phyloP scores from a whole-genome alignment of 2,888 invertebrate species.

The Sthenelais limicola region DNA sequence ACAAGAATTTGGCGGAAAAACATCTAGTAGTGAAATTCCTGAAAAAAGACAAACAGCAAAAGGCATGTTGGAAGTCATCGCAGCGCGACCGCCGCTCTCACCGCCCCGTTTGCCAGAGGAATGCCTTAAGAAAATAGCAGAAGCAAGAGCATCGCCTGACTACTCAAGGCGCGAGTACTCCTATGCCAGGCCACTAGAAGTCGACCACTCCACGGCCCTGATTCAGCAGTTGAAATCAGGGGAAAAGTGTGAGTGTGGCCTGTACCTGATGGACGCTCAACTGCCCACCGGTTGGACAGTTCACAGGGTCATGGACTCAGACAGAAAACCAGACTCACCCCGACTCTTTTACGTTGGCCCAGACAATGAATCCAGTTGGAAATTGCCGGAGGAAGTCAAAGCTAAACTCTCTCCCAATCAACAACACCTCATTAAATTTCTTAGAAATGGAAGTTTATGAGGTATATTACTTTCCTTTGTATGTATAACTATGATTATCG shows the following conservation, averaged over 20 bases:
- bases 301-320: conserved; percentile 16
- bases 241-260: conserved; percentile 38
- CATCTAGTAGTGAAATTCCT: background rate
- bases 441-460: too few relatives aligned
- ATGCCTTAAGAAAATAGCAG: background rate
- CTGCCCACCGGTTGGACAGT: conserved; percentile 30
- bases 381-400: conserved; percentile 7
- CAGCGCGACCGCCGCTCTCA: background rate
- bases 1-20: background rate
- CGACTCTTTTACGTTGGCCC: conserved; percentile 36
- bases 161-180: background rate
- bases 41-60: background rate
- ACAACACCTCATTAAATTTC: background rate
- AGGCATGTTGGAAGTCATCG: background rate
- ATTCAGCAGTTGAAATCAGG: background rate
- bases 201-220: background rate
- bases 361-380: conserved; percentile 10
- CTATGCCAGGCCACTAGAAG: background rate
- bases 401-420: background rate
- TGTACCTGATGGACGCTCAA: conserved; percentile 16
- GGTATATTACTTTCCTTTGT: too few relatives aligned
- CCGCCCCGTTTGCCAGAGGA: conserved; percentile 3
- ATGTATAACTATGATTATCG: too few relatives aligned
- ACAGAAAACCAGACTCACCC: too few relatives aligned
- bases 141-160: background rate